Conservation (phyloP, 2,797 vertebrate genomes). For the Pelobates cultripes region DNA sequence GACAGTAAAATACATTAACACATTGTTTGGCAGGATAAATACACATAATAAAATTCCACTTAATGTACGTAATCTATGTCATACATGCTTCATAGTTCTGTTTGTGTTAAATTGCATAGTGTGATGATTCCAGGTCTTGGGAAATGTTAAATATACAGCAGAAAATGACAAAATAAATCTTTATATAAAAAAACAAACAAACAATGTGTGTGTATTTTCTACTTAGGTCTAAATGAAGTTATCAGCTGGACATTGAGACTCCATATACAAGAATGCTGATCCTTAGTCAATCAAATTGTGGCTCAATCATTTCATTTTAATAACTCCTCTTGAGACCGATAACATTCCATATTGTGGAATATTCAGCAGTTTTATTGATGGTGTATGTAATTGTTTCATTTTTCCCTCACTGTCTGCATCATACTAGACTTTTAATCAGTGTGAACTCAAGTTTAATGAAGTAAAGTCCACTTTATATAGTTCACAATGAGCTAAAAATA, state of each 20-base stretch:
- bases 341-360: slow-evolving; percentile 72
- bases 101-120: too few relatives aligned
- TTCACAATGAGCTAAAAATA: slow-evolving; percentile 80
- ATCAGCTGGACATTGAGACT: slow-evolving; percentile 63
- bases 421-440: slow-evolving; percentile 80
- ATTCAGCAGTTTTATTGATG: slow-evolving; percentile 79
- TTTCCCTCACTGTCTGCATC: slow-evolving; percentile 75
- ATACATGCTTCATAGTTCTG: too few relatives aligned
- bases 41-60: too few relatives aligned
- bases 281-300: slow-evolving; percentile 75
- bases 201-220: slow-evolving; percentile 52
- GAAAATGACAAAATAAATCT: background rate
- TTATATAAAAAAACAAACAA: background rate
- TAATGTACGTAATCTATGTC: too few relatives aligned
- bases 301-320: slow-evolving; percentile 80
- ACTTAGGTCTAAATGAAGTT: slow-evolving; percentile 65
- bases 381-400: slow-evolving; percentile 82
- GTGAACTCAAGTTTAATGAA: slow-evolving; percentile 81
- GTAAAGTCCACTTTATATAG: slow-evolving; percentile 76
- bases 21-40: too few relatives aligned
- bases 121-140: too few relatives aligned
- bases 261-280: slow-evolving; percentile 62
- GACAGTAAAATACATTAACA: too few relatives aligned
- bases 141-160: background rate
- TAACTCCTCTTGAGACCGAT: slow-evolving; percentile 77